These are phyloP conservation scores for Timandra comae DNA, from an alignment of 2,888 invertebrate genomes.

Conservation along the genomic window DNA sequence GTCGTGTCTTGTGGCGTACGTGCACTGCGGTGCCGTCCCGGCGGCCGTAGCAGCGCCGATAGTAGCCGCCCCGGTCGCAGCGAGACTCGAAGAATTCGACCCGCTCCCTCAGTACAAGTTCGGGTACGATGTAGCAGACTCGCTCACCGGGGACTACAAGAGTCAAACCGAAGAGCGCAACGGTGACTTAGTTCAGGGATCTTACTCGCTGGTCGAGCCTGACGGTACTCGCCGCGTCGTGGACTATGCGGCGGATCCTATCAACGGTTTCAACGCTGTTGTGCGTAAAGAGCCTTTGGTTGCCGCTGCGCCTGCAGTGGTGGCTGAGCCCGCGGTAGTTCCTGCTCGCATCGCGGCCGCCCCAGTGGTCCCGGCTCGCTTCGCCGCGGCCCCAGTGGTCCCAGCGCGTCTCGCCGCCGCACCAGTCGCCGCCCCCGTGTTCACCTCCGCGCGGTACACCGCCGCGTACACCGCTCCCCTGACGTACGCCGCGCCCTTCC, in stretches of 20 bases:
- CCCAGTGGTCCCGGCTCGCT: slow-evolving; percentile 25
- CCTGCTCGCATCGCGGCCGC: slow-evolving; percentile 39
- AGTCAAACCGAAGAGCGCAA: slow-evolving; percentile 75
- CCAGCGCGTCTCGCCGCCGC: slow-evolving; percentile 32
- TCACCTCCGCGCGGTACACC: slow-evolving; percentile 13
- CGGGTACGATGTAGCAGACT: slow-evolving; percentile 77
- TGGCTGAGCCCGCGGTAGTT: slow-evolving; percentile 37
- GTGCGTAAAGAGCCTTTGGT: slow-evolving; percentile 73
- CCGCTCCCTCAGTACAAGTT: slow-evolving; percentile 75
- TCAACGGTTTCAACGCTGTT: slow-evolving; percentile 77
- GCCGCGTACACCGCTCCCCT: slow-evolving; percentile 26
- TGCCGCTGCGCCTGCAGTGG: slow-evolving; percentile 35
- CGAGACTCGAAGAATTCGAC: slow-evolving; percentile 51
- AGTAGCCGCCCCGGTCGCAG: slow-evolving; percentile 32
- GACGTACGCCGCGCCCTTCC: slow-evolving; percentile 26
- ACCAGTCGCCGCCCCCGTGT: slow-evolving; percentile 16
- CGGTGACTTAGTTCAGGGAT: slow-evolving; percentile 76
- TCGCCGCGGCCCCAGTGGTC: slow-evolving; percentile 29
- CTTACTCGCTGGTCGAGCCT: slow-evolving; percentile 73
- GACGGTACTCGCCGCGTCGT: slow-evolving; percentile 76
- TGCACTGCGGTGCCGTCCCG: slow-evolving; percentile 39
- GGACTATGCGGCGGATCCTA: slow-evolving; percentile 73
- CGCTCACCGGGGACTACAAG: slow-evolving; percentile 77
- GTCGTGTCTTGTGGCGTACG: slow-evolving; percentile 50
- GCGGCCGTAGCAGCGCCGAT: slow-evolving; percentile 38